Conservation (phyloP, 1,140 invertebrate genomes). For the Venustaconcha ellipsiformis region DNA sequence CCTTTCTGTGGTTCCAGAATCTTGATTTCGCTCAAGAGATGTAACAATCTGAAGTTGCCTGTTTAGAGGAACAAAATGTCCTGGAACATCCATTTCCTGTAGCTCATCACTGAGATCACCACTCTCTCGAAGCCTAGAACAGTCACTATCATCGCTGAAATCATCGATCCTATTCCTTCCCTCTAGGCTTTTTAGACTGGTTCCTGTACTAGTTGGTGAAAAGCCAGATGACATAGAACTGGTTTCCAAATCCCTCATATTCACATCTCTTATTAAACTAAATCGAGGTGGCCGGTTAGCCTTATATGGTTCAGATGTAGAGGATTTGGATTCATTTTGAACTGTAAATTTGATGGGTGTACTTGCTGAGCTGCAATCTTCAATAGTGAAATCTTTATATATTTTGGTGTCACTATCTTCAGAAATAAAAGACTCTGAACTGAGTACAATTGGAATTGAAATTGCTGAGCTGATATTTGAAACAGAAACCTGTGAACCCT, state of each 20-base stretch:
- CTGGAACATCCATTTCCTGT: constrained; percentile 32
- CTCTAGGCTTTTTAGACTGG: constrained; percentile 46
- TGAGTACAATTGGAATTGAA: no score
- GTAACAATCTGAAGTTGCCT: constrained; percentile 58
- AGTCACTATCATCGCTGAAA: constrained; percentile 56
- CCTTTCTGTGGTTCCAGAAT: constrained; percentile 35
- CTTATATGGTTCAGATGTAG: neutral
- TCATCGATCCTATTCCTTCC: constrained; percentile 49
- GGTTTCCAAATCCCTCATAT: constrained; percentile 47
- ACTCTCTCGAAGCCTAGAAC: constrained; percentile 38
- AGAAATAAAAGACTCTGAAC: no score
- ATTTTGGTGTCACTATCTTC: no score
- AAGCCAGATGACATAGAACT: constrained; percentile 48
- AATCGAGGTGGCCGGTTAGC: constrained; percentile 20
- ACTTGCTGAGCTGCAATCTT: constrained; percentile 29
- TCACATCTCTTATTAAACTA: constrained; percentile 27
- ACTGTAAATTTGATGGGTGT: constrained; percentile 29
- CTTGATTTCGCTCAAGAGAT: constrained; percentile 44
- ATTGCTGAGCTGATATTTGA: no score
- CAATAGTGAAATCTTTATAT: constrained; percentile 16
- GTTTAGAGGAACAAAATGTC: constrained; percentile 46
- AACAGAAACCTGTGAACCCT: no score
- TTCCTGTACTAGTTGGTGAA: constrained; percentile 46
- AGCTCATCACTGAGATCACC: constrained; percentile 53
- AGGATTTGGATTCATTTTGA: constrained; percentile 14